Base-by-base conservation (phyloP, 2,797 vertebrate species). In the Apogon talboti region DNA sequence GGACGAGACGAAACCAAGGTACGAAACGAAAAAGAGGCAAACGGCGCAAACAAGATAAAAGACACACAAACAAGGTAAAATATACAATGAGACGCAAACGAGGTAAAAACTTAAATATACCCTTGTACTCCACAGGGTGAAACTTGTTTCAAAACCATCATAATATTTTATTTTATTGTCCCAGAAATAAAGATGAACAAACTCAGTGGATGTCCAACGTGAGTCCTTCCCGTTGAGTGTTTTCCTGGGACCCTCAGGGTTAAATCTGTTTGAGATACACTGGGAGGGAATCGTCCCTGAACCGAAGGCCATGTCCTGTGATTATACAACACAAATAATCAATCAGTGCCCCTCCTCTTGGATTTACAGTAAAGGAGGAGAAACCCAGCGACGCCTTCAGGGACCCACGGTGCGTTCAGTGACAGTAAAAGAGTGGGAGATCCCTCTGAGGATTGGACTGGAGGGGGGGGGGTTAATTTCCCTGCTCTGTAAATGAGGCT, bases 231-330 rank as follows among this genome's bases (percentile, higher is more conserved):
- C n/a, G n/a, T n/a, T n/a, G n/a, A n/a, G n/a, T 24, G 21, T 2
- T 24, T 24, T 24, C 21, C 21, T 24, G 21, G 21, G 21, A 24
- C 21, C 2, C 5, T 24, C 21, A 24, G 21, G 21, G 21, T 24
- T 24, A 24, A n/a, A 43, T 3, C 11, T 56, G 46, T 51, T 78
- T 14, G 1, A 12, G 41, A 71, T 21, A 54, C 50, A 6, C 58
- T 2, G 33, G 47, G 51, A 46, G 65, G 73, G 46, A 49, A 24
- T 5, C 33, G 67, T 45, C 75, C 71, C 49, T 72, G 67, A 66
- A 37, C 15, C 0, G 41, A 78, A 69, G 79, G 79, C 55, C 56
- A 1, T 21, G 5, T 11, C 0, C 42, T 15, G 51, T 54, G 50
- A 44, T 2, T 6, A 11, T 10, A 11, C 42, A 1, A 8, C 56